phyloP scores from a whole-genome alignment of 2,888 invertebrate genomes.

The Gerosis bhagava region DNA sequence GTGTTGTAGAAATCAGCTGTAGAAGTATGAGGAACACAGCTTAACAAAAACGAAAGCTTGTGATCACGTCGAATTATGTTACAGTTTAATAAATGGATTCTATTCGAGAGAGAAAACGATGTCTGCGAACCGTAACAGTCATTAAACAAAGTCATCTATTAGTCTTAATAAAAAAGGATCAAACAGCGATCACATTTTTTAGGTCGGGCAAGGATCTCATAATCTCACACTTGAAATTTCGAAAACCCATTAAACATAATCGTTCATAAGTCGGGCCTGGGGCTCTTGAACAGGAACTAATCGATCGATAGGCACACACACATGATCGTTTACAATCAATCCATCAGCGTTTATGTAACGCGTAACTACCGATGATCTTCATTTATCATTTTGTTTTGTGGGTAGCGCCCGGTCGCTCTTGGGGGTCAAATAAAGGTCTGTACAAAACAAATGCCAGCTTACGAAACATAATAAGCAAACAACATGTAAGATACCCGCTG shows the following conservation, averaged over 20 bases:
- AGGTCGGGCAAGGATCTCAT: constrained; percentile 51
- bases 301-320: constrained; percentile 70
- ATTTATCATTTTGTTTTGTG: constrained; percentile 80
- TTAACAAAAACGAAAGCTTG: constrained; percentile 42
- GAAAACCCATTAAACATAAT: constrained; percentile 77
- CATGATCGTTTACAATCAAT: constrained; percentile 77
- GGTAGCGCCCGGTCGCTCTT: constrained; percentile 66
- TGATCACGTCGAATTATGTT: constrained; percentile 36
- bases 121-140: constrained; percentile 40
- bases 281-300: constrained; percentile 70
- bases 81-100: constrained; percentile 7
- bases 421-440: constrained; percentile 62
- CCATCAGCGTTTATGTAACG: constrained; percentile 78
- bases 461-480: constrained; percentile 64
- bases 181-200: constrained; percentile 54
- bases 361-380: constrained; percentile 75
- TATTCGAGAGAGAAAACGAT: not conserved
- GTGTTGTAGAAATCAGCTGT: constrained; percentile 31
- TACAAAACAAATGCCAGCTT: constrained; percentile 55
- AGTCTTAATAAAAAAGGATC: constrained; percentile 54
- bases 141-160: constrained; percentile 50
- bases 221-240: constrained; percentile 66
- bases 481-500: constrained; percentile 30
- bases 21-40: constrained; percentile 42
- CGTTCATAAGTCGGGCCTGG: constrained; percentile 60